Base-by-base conservation (phyloP, 53 echinoderm and acorn worm genomes). In the Apostichopus leukothele region DNA sequence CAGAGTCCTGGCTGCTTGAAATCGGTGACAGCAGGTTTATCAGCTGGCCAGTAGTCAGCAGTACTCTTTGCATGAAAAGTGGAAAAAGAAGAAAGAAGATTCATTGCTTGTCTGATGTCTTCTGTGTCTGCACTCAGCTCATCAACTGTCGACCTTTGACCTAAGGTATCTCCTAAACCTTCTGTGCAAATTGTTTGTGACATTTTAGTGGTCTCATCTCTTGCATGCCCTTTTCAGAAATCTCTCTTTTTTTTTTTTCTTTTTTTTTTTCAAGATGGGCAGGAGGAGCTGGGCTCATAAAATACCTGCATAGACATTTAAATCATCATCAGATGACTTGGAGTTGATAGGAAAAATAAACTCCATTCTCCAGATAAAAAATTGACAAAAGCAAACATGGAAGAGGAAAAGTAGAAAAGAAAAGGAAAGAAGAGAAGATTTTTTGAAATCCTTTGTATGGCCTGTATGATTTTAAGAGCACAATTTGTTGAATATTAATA, bases 331-430 rank as follows among this genome's bases (percentile, higher is more conserved):
- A 18, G 20, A 18, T 52, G 51, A 79, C 16, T 53, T 51, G 52
- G 27, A 52, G 27, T n/a, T 79, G 79, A 79, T 79, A 21, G 54
- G 52, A 52, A 79, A 79, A 79, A 79, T 79, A 79, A 79, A 79
- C 79, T 39, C 39, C 39, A 39, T 39, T 39, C 39, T 39, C 39
- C 39, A 39, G 39, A 77, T 16, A 63, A 63, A 63, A 63, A 63
- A 63, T 11, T 63, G 12, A 63, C 63, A 6, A 63, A 11, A 19
- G 71, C n/a, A 19, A 57, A 9, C 0, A 13, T 5, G 71, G n/a
- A 71, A 18, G 5, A 14, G 18, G 18, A 71, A 16, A 71, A 4
- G 18, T 16, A 18, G 18, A 71, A 71, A 71, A 16, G 71, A 19
- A n/a, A 71, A 71, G 6, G 18, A 71, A 71, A 71, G 6, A 71